A percentile compares a stretch with the other conserved stretches of the same genome.
Evolutionary conservation across 2,888 invertebrate genomes (phyloP).

Genomic region (Neoascia interrupta): DNA sequence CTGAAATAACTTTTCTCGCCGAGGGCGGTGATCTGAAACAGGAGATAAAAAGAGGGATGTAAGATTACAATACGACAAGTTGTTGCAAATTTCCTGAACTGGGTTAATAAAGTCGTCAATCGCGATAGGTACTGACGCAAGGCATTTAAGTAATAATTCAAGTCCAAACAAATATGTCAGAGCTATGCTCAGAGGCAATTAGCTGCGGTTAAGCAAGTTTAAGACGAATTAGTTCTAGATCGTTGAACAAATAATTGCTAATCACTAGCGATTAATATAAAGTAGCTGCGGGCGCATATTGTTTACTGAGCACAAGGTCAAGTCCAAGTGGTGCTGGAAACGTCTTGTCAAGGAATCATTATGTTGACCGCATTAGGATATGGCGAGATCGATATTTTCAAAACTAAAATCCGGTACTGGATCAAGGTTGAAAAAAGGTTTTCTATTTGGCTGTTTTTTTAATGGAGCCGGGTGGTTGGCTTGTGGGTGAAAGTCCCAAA

Average conservation of each 20-base stretch:
- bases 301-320: no score
- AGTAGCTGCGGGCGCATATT: no score
- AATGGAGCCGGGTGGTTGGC: no score
- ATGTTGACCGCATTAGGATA: no score
- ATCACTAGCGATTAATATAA: not conserved
- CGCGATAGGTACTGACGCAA: slow-evolving; percentile 21
- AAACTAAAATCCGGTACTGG: no score
- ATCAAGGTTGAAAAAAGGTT: no score
- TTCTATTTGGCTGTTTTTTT: no score
- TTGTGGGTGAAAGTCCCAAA: no score
- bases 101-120: slow-evolving; percentile 30
- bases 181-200: slow-evolving; percentile 32
- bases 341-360: no score
- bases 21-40: slow-evolving; percentile 78
- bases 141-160: no score
- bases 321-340: no score
- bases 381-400: no score
- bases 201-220: slow-evolving; percentile 29
- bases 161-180: slow-evolving; percentile 53
- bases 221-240: slow-evolving; percentile 31
- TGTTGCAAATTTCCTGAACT: slow-evolving; percentile 34
- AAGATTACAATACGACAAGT: slow-evolving; percentile 40
- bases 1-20: slow-evolving; percentile 75
- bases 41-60: slow-evolving; percentile 12
- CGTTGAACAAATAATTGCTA: slow-evolving; percentile 20